These are phyloP conservation scores for Patagioenas fasciata DNA, from an alignment of 2,113 vertebrate species.

Conservation along the genomic window DNA sequence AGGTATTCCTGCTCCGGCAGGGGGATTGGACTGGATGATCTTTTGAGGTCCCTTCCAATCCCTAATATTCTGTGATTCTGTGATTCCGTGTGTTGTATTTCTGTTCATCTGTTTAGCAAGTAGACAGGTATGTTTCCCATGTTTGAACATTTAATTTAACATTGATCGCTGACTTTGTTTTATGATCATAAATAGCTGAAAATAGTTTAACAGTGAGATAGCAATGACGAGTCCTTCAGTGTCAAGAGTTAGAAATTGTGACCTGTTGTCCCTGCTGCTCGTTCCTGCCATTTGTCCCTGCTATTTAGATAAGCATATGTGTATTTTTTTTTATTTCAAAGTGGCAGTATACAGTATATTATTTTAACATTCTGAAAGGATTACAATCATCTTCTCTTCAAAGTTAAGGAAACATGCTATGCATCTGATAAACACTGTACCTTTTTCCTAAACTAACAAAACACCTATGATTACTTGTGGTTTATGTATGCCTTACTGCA, in stretches of 20 bases:
- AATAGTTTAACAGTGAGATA: not conserved
- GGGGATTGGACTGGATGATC: too few species aligned
- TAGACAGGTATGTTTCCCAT: not conserved
- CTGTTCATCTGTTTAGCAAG: not conserved
- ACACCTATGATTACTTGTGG: not conserved
- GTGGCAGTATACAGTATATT: not conserved
- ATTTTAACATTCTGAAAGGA: not conserved
- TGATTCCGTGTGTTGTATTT: not conserved
- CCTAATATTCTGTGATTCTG: too few species aligned
- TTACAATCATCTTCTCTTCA: not conserved
- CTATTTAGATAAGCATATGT: not conserved
- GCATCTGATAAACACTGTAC: not conserved
- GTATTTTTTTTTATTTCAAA: not conserved
- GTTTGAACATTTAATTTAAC: not conserved
- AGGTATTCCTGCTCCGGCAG: too few species aligned
- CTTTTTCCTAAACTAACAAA: not conserved
- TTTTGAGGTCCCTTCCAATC: too few species aligned
- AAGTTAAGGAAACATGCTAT: not conserved
- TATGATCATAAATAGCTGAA: not conserved
- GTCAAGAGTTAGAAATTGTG: not conserved
- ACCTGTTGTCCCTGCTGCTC: not conserved
- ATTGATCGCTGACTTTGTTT: not conserved
- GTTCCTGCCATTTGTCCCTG: not conserved
- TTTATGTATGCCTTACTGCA: not conserved
- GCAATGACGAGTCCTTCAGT: not conserved